These are phyloP conservation scores for Artemisiospiza belli DNA, from an alignment of 2,113 vertebrate genomes.

Conservation along the genomic window DNA sequence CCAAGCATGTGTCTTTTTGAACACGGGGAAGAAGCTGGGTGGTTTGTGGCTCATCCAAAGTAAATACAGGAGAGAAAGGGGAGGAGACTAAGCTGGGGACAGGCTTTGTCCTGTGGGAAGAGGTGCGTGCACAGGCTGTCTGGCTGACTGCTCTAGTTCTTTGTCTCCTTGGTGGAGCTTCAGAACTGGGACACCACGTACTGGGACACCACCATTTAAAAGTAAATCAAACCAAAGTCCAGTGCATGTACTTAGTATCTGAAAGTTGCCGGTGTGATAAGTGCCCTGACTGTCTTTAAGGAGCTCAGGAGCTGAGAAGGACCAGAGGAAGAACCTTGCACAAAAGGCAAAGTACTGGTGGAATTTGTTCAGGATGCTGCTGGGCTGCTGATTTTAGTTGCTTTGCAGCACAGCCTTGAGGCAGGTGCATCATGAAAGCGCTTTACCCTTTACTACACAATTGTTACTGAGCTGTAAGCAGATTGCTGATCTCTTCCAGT, in stretches of 20 bases:
- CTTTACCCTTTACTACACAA: background rate
- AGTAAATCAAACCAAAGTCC: background rate
- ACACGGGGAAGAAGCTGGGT: background rate
- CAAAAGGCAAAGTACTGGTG: fast-evolving
- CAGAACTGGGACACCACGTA: slow-evolving; percentile 1
- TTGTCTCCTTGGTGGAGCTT: background rate
- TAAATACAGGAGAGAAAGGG: background rate
- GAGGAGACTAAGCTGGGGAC: background rate
- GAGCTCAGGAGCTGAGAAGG: background rate
- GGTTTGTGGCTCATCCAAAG: background rate
- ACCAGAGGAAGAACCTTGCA: background rate
- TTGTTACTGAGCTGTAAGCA: background rate
- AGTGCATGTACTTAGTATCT: background rate
- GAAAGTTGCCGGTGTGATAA: background rate
- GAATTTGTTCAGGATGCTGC: background rate
- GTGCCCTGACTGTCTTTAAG: background rate
- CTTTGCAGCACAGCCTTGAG: background rate
- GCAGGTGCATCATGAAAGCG: fast-evolving
- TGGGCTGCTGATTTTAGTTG: background rate
- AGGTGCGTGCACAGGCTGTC: background rate
- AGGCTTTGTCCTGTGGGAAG: background rate
- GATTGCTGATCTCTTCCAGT: background rate
- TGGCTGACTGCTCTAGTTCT: slow-evolving; percentile 47
- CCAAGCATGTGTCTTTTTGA: background rate
- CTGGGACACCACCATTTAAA: background rate